phyloP scores from a whole-genome alignment of 1,140 invertebrate genomes.

The Octopus sinensis region DNA sequence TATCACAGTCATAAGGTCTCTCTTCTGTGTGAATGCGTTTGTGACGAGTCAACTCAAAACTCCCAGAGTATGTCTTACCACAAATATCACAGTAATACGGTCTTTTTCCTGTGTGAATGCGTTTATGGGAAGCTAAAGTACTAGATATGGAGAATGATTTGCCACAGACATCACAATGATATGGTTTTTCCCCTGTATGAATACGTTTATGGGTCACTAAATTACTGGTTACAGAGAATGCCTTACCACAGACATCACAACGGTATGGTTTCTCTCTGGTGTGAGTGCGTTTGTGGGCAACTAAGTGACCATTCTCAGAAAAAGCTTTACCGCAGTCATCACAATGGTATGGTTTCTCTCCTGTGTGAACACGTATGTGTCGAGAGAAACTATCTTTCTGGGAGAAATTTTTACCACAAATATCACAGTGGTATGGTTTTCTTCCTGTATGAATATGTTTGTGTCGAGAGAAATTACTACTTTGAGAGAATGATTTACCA shows the following conservation, averaged over 20 bases:
- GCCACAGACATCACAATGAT: neutral
- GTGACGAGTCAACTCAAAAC: neutral
- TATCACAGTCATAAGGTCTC: neutral
- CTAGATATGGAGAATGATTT: too few relatives aligned
- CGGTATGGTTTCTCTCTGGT: neutral
- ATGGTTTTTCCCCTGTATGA: neutral
- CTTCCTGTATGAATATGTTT: slow-evolving; percentile 24
- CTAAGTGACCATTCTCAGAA: slow-evolving; percentile 8
- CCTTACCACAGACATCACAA: slow-evolving; percentile 63
- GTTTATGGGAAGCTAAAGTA: neutral
- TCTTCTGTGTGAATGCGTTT: neutral
- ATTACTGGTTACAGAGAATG: slow-evolving; percentile 60
- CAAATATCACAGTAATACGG: neutral
- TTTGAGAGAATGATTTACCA: slow-evolving; percentile 45
- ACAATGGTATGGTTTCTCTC: slow-evolving; percentile 53
- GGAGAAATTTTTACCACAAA: slow-evolving; percentile 80
- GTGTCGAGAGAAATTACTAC: slow-evolving; percentile 23
- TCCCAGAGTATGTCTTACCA: neutral
- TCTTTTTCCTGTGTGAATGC: neutral
- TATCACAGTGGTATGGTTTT: slow-evolving; percentile 40
- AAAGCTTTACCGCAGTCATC: slow-evolving; percentile 70
- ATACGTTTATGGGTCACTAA: neutral
- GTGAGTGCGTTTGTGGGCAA: neutral
- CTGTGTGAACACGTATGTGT: slow-evolving; percentile 72
- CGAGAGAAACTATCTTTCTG: slow-evolving; percentile 76